Conservation (phyloP, 35 echinoderm and acorn worm genomes). For the Heliocidaris tuberculata region DNA sequence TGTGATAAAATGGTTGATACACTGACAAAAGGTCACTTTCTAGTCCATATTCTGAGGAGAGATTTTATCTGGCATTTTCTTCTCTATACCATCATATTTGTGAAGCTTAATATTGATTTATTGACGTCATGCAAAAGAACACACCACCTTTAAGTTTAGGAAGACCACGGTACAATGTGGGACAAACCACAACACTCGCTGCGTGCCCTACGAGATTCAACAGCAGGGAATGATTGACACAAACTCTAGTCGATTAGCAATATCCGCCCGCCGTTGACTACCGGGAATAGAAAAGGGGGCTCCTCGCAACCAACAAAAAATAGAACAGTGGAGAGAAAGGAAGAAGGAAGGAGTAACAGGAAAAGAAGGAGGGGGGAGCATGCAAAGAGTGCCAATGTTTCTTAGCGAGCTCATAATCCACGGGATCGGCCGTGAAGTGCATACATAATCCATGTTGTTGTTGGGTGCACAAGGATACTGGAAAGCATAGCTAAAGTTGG, state of each 20-base stretch:
- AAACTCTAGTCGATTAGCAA: conserved; percentile 29
- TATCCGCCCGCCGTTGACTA: not conserved
- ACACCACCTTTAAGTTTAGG: not conserved
- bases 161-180: not conserved
- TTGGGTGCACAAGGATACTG: not conserved
- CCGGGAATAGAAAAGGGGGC: conserved; percentile 14
- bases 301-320: conserved; percentile 23
- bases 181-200: not conserved
- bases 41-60: no score
- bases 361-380: conserved; percentile 8
- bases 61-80: no score
- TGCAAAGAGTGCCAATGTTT: not conserved
- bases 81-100: no score
- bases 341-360: not conserved
- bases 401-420: not conserved
- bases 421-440: not conserved
- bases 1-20: no score
- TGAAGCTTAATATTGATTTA: no score
- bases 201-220: not conserved
- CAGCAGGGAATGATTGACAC: conserved; percentile 15
- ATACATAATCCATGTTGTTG: not conserved
- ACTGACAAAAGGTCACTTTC: no score
- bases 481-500: not conserved
- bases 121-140: not conserved
- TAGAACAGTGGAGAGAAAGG: not conserved